phyloP scores from a whole-genome alignment of 2,797 vertebrate genomes.

The Darevskia nairensis region DNA sequence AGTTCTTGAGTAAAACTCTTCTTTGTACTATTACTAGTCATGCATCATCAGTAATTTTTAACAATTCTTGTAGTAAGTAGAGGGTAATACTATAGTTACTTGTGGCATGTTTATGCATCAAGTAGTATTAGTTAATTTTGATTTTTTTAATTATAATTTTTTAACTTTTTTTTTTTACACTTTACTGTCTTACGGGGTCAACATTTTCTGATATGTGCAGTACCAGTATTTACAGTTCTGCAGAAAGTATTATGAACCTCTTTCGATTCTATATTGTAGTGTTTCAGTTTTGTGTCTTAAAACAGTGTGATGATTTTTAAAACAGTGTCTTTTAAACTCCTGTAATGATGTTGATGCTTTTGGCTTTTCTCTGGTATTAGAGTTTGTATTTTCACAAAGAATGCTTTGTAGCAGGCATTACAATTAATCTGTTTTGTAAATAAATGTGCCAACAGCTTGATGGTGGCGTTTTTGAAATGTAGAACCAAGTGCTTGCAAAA shows the following conservation, averaged over 20 bases:
- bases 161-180: slow-evolving; percentile 81
- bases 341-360: slow-evolving; percentile 90
- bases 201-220: slow-evolving; percentile 92
- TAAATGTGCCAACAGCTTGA: slow-evolving; percentile 99
- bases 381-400: slow-evolving; percentile 98
- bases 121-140: slow-evolving; percentile 88
- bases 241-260: slow-evolving; percentile 89
- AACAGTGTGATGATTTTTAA: slow-evolving; percentile 94
- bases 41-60: slow-evolving; percentile 91
- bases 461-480: slow-evolving; percentile 99
- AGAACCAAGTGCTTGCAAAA: slow-evolving; percentile 99
- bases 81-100: slow-evolving; percentile 92
- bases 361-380: slow-evolving; percentile 91
- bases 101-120: slow-evolving; percentile 99
- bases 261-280: slow-evolving; percentile 92
- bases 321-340: slow-evolving; percentile 90
- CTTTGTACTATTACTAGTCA: slow-evolving; percentile 92
- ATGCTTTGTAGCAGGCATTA: slow-evolving; percentile 98
- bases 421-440: slow-evolving; percentile 98
- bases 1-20: slow-evolving; percentile 87
- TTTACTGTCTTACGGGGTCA: slow-evolving; percentile 87
- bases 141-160: slow-evolving; percentile 72
- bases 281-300: slow-evolving; percentile 93
- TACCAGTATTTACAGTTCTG: slow-evolving; percentile 89
- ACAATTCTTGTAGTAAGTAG: slow-evolving; percentile 91